Conservation (phyloP, 2,113 vertebrate genomes). For the Phylloscopus whistleri region DNA sequence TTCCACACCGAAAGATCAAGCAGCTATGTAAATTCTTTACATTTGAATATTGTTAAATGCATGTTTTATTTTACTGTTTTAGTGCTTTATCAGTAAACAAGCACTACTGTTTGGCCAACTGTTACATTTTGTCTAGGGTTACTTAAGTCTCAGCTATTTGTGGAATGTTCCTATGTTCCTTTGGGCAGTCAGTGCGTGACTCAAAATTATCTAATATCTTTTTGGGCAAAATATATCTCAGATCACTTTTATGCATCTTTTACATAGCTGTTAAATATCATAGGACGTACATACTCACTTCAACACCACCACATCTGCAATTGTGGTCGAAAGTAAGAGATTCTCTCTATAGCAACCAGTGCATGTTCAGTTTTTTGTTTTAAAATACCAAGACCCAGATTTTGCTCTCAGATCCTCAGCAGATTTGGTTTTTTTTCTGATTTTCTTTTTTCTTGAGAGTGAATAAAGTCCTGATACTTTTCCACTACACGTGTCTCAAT, state of each 20-base stretch:
- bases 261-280: constrained; percentile 7
- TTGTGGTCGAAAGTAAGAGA: constrained; percentile 55
- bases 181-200: background rate
- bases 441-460: background rate
- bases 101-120: background rate
- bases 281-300: background rate
- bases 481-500: background rate
- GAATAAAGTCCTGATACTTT: background rate
- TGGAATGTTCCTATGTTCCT: constrained; percentile 35
- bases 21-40: background rate
- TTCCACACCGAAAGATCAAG: background rate
- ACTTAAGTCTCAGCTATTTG: constrained; percentile 33
- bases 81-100: background rate
- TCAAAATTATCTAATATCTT: background rate
- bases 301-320: constrained; percentile 31
- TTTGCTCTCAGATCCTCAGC: background rate
- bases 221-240: background rate
- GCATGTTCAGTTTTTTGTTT: background rate
- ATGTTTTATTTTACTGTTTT: background rate
- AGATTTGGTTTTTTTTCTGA: background rate
- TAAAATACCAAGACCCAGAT: constrained; percentile 16
- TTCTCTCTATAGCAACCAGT: constrained; percentile 39
- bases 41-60: background rate
- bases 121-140: background rate
- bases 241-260: constrained; percentile 1